Conservation (phyloP, 92 coral and sea anemone genomes). For the Porites rus region DNA sequence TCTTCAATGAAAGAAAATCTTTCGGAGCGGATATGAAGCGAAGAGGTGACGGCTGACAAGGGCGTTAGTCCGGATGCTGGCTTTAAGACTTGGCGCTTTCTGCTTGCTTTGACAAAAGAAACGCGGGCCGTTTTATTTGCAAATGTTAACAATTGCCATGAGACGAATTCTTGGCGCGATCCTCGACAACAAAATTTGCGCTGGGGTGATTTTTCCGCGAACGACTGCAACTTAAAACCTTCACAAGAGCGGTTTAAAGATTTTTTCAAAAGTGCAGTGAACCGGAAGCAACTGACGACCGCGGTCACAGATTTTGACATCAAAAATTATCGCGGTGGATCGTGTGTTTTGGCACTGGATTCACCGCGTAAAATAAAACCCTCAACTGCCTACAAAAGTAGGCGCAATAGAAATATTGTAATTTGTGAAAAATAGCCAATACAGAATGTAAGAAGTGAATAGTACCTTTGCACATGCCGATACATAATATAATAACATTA, state of each 20-base stretch:
- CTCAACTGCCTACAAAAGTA: not conserved
- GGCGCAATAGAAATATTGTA: constrained; percentile 24
- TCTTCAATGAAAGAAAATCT: constrained; percentile 23
- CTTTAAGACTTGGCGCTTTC: not conserved
- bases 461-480: constrained; percentile 17
- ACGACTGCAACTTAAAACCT: constrained; percentile 1
- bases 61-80: constrained; percentile 24
- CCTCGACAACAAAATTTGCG: not conserved
- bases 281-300: constrained; percentile 36
- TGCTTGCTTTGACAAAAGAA: not conserved
- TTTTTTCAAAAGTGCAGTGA: constrained; percentile 29
- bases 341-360: constrained; percentile 4
- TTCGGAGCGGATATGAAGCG: constrained; percentile 27
- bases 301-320: constrained; percentile 17
- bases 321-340: constrained; percentile 16
- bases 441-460: not conserved
- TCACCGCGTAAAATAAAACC: not conserved
- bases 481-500: not conserved
- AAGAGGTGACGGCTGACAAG: constrained; percentile 11
- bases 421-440: constrained; percentile 16
- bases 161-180: not conserved
- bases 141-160: constrained; percentile 15
- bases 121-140: constrained; percentile 40
- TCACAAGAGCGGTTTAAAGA: not conserved
- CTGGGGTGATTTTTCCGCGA: not conserved